phyloP scores from a whole-genome alignment of 2,113 vertebrate genomes.

The Heterotis niloticus region DNA sequence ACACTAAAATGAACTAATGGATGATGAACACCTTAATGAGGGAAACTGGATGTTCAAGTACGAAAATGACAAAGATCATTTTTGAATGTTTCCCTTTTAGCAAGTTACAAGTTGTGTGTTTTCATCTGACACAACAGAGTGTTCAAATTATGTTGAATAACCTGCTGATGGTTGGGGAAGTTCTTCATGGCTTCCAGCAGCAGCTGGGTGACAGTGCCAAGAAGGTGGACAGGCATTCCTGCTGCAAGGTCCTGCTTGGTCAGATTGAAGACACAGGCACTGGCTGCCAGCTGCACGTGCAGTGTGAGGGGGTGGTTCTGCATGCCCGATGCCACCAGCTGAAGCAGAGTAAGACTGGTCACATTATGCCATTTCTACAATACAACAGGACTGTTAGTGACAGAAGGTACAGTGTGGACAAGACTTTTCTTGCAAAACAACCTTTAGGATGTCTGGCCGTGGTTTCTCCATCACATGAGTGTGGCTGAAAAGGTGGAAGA shows the following conservation, averaged over 20 bases:
- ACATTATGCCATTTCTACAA: background rate
- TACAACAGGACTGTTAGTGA: background rate
- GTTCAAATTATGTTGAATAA: slow-evolving; percentile 31
- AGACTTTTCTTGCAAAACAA: slow-evolving; percentile 40
- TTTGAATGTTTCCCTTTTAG: too few species aligned
- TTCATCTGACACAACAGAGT: background rate
- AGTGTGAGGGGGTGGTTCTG: slow-evolving; percentile 90
- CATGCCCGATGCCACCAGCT: slow-evolving; percentile 97
- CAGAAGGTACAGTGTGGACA: background rate
- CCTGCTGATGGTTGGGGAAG: slow-evolving; percentile 95
- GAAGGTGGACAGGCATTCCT: slow-evolving; percentile 87
- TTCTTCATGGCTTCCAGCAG: slow-evolving; percentile 96
- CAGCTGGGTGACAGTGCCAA: slow-evolving; percentile 86
- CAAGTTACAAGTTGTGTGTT: background rate
- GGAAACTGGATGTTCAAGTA: background rate
- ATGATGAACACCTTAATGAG: background rate
- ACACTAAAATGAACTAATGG: background rate
- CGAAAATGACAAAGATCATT: background rate
- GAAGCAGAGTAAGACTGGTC: slow-evolving; percentile 20
- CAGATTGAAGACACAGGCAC: slow-evolving; percentile 95
- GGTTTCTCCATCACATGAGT: slow-evolving; percentile 96
- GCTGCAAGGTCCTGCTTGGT: slow-evolving; percentile 94
- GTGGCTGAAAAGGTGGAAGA: slow-evolving; percentile 94
- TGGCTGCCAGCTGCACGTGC: slow-evolving; percentile 93
- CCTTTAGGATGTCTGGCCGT: slow-evolving; percentile 94